phyloP scores from a whole-genome alignment of 53 echinoderm and acorn worm species.

The Echinarachnius parma region DNA sequence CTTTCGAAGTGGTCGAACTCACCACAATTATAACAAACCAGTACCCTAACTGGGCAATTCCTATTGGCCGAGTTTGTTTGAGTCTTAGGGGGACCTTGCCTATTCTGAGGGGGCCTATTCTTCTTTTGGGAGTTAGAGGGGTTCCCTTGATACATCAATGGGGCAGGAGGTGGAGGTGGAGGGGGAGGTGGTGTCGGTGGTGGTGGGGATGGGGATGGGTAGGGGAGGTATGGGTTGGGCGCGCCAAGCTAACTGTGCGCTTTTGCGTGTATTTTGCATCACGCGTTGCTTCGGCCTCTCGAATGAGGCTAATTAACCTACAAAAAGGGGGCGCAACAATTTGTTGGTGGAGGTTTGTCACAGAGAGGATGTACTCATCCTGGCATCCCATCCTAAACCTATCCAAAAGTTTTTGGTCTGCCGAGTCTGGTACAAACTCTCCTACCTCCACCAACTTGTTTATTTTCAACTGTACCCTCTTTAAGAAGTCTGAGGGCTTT shows the following conservation, averaged over 20 bases:
- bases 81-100: background rate
- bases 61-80: background rate
- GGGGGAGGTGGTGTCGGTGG: no score
- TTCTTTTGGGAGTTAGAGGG: no score
- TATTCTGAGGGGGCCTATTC: background rate
- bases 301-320: background rate
- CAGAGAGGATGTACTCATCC: slow-evolving; percentile 1
- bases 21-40: slow-evolving; percentile 13
- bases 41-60: background rate
- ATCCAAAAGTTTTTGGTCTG: background rate
- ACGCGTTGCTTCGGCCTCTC: slow-evolving; percentile 17
- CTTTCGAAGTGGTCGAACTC: background rate
- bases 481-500: slow-evolving; percentile 27
- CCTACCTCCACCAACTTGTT: background rate
- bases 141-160: no score
- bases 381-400: slow-evolving; percentile 12
- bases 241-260: no score
- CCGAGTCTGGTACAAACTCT: background rate
- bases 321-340: slow-evolving; percentile 13
- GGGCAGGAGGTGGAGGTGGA: no score
- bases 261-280: slow-evolving; percentile 8
- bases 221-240: no score
- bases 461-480: background rate
- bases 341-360: slow-evolving; percentile 10
- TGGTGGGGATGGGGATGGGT: no score